Conservation (phyloP, 2,888 invertebrate genomes). For the Dascillus cervinus region DNA sequence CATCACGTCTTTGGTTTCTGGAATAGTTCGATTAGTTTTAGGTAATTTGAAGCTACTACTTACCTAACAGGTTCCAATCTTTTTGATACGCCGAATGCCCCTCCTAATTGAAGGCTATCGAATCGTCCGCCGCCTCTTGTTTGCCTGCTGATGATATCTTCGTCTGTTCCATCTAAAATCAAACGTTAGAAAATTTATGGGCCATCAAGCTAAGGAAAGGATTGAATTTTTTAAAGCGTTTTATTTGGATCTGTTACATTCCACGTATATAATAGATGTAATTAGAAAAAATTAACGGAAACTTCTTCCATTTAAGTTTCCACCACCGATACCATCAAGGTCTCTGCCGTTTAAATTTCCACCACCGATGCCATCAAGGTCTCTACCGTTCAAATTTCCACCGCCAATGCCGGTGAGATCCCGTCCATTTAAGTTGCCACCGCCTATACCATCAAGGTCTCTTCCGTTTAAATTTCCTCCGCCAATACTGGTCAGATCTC, state of each 20-base stretch:
- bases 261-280: too few relatives aligned
- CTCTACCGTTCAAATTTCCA: conserved; percentile 9
- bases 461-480: conserved; percentile 17
- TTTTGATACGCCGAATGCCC: conserved; percentile 10
- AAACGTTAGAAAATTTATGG: too few relatives aligned
- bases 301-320: conserved; percentile 15
- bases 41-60: not conserved
- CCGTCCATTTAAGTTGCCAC: conserved; percentile 11
- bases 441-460: conserved; percentile 17
- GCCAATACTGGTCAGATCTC: conserved; percentile 16
- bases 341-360: conserved; percentile 12
- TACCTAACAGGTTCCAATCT: conserved; percentile 9
- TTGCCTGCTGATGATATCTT: too few relatives aligned
- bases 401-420: conserved; percentile 13
- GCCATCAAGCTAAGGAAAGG: too few relatives aligned
- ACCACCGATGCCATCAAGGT: conserved; percentile 13
- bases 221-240: too few relatives aligned
- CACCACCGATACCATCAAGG: conserved; percentile 20
- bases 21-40: too few relatives aligned
- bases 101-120: conserved; percentile 10
- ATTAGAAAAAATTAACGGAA: too few relatives aligned
- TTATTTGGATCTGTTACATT: too few relatives aligned
- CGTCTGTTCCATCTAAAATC: too few relatives aligned
- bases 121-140: conserved; percentile 5
- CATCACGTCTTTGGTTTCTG: conserved; percentile 10